Evolutionary conservation across 2,113 vertebrate species (phyloP), one percentile per base, ranked within the genome.

Genomic region (Pollachius pollachius): DNA sequence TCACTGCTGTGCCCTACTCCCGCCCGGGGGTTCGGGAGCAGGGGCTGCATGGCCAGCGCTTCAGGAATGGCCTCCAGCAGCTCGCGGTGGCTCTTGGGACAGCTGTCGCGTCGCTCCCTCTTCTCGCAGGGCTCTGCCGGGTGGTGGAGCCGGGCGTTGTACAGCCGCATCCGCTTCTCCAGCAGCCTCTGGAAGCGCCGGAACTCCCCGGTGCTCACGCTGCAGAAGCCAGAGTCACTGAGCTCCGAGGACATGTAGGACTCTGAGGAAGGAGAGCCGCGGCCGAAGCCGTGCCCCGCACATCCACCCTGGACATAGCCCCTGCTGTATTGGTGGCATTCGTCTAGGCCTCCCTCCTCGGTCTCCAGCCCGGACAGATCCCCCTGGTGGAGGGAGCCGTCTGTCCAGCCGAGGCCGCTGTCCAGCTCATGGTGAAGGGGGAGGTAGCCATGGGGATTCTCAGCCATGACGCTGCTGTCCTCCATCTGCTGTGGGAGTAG

Each of bases 11-110:
- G 80, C 9, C 81, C 87, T 74, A 86, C 59, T 2, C 69, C 84
- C 0, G 81, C 65, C 63, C 85, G 73, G n/a, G 81, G 34, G 4
- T 68, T 85, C 7, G 78, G 82, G 64, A 77, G 87, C 62, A 85
- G 89, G 0, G 89, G 88, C 72, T 92, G 91, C 52, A 89, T 75
- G 5, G 89, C 84, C 64, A 92, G 79, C 0, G 89, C 79, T 72
- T 94, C 92, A 0, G 92, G 92, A 64, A 94, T 94, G 69, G 92
- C 90, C 77, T 94, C 92, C 59, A 94, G 81, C 65, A 92, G 84
- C 77, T 92, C 92, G 0, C 90, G 82, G 76, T 93, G 91, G 54
- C 86, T 90, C 72, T 91, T 92, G n/a, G 90, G 91, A 34, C 88
- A 91, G 71, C 88, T 89, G 67, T 93, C 92, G 2, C 90, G 81